Evolutionary conservation across 2,797 vertebrate genomes (phyloP).

Genomic region (Danionella dracula): DNA sequence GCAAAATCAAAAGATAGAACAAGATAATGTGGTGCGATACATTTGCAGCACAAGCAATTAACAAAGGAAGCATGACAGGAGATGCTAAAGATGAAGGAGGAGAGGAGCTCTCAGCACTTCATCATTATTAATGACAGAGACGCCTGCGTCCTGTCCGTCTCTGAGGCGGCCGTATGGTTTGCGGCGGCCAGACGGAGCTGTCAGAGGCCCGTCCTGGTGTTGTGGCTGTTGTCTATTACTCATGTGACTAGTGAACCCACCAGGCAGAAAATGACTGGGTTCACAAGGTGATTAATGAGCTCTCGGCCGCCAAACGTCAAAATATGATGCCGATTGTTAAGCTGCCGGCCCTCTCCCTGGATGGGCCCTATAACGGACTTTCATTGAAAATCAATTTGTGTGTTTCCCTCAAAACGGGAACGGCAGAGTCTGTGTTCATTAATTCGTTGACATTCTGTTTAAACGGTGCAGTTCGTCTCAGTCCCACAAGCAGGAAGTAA

Average conservation of each 20-base stretch:
- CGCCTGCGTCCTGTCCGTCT: conserved; percentile 45
- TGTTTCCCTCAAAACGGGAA: conserved; percentile 48
- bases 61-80: conserved; percentile 72
- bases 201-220: conserved; percentile 58
- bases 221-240: conserved; percentile 64
- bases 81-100: conserved; percentile 63
- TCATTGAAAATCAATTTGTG: conserved; percentile 64
- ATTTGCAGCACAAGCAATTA: conserved; percentile 74
- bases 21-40: conserved; percentile 79
- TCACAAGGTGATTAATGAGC: conserved; percentile 75
- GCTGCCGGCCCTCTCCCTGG: conserved; percentile 50
- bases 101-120: conserved; percentile 66
- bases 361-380: conserved; percentile 43
- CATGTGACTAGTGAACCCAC: conserved; percentile 65
- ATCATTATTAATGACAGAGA: conserved; percentile 65
- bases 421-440: conserved; percentile 47
- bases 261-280: conserved; percentile 68
- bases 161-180: conserved; percentile 50
- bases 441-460: conserved; percentile 41
- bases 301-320: conserved; percentile 63
- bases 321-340: conserved; percentile 64
- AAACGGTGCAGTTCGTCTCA: conserved; percentile 30
- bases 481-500: conserved; percentile 38
- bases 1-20: conserved; percentile 80
- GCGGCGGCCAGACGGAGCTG: conserved; percentile 66